Evolutionary conservation across 2,888 invertebrate species (phyloP), one percentile per base, ranked within the genome.

Genomic region (Biston betularia): DNA sequence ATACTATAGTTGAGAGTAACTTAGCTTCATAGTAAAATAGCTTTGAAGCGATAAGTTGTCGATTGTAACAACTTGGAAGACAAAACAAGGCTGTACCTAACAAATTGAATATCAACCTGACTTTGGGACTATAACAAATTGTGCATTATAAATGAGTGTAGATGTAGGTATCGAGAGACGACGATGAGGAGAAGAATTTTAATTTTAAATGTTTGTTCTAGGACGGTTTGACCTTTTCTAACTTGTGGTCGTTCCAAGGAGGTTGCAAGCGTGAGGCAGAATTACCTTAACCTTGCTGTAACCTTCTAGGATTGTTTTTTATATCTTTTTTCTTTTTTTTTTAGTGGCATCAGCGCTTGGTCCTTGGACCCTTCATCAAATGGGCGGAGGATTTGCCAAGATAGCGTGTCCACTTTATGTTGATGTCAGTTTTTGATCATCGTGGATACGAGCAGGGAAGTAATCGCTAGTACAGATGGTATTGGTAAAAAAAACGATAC

Each of bases 71-170:
- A 61, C 45, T 53, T 53, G 53, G 15, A 42, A 49, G 42, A 33
- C 42, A 42, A 60, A n/a, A 12, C 35, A 44, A 44, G 44, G 38
- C 34, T n/a, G 45, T 45, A 52, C 52, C 53, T 60, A 38, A 45
- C 60, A 53, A 60, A 60, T 35, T 34, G 48, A 55, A 55, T 40
- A 55, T 40, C 45, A 46, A 15, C 40, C 4, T 15, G 40, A 54
- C 40, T 54, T 46, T 12, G 40, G 12, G 50, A 53, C 15, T 53
- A 15, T 38, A 60, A 35, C 48, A 40, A 46, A 33, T 49, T 12
- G n/a, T 63, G 55, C 42, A 63, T 56, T 63, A 56, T 63, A 44
- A 33, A 56, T 50, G 42, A 50, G 35, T 45, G 5, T 6, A 56
- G 45, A 33, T 15, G 15, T 24, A 42, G n/a, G 6, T 40, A 40